Percentiles rank a stretch among this genome's conserved stretches.
Conservation (phyloP, 1,140 invertebrate genomes). For the Drosophila virilis region DNA sequence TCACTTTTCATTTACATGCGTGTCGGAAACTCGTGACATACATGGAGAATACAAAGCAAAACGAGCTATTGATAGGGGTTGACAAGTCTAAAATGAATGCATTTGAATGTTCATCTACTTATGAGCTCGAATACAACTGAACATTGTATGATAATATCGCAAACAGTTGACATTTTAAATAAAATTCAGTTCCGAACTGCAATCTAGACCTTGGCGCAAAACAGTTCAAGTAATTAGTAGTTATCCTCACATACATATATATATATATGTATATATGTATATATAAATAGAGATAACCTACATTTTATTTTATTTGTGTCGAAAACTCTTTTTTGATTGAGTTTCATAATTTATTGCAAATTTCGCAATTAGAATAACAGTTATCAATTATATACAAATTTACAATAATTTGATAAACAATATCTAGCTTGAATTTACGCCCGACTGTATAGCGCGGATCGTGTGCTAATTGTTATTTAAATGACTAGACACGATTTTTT, state of each 20-base stretch:
- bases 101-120: constrained; percentile 8
- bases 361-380: constrained; percentile 1
- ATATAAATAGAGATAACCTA: background rate
- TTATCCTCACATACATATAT: constrained; percentile 5
- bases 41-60: constrained; percentile 40
- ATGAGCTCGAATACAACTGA: background rate
- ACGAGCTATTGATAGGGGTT: constrained; percentile 22
- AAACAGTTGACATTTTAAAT: background rate
- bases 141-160: constrained; percentile 1
- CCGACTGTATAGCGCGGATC: background rate
- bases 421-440: background rate
- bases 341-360: constrained; percentile 16
- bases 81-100: constrained; percentile 16
- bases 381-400: constrained; percentile 26
- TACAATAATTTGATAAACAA: constrained; percentile 17
- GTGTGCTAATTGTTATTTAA: constrained; percentile 37
- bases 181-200: background rate
- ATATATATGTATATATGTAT: background rate
- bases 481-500: constrained; percentile 51
- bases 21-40: constrained; percentile 61
- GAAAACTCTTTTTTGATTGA: background rate
- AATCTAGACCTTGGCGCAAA: constrained; percentile 1
- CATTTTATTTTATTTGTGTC: constrained; percentile 6
- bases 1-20: constrained; percentile 46
- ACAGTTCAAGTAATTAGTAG: constrained; percentile 2